Base-by-base conservation (phyloP, 2,888 invertebrate species). In the Agriopis aurantiaria region DNA sequence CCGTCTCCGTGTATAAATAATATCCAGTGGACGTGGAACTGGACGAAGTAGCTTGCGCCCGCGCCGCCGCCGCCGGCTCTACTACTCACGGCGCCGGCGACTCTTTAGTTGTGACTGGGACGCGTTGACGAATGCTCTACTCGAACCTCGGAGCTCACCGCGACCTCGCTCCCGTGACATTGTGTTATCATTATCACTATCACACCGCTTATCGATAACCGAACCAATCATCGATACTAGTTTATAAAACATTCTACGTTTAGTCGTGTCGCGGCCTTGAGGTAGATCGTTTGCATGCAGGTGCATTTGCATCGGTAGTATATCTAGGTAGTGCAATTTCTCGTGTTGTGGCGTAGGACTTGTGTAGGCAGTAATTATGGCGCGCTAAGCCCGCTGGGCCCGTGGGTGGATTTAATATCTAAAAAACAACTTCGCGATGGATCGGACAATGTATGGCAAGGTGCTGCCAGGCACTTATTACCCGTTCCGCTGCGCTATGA, bases 371-470 rank as follows among this genome's bases (percentile, higher is more conserved):
- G 90, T 88, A 89, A 90, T 92, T 94, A 93, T 94, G 94, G 94
- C 87, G 88, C 84, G 91, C 80, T 85, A 86, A 88, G 85, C 84
- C 84, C 83, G 88, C 88, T 76, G 90, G 82, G 82, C 80, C 82
- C 81, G 93, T 92, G 92, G 91, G 92, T 91, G 91, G 88, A 33
- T 87, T 88, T 88, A 85, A 86, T 88, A 89, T 87, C 85, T 86
- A 85, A 87, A 87, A 90, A 86, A 86, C 88, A 84, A 83, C 85
- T 83, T 80, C 81, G 83, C 85, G 88, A 93, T 98, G 98, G 98
- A 98, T 95, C 96, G 98, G 88, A 97, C 97, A 89, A 98, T 97
- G 97, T 98, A 98, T 89, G 98, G 98, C 79, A 97, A 97, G 95
- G 96, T 97, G 86, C 96, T 96, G 88, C 97, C 97, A 65, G 97